phyloP scores from a whole-genome alignment of 2,888 invertebrate species.

The Drosophila mettleri region DNA sequence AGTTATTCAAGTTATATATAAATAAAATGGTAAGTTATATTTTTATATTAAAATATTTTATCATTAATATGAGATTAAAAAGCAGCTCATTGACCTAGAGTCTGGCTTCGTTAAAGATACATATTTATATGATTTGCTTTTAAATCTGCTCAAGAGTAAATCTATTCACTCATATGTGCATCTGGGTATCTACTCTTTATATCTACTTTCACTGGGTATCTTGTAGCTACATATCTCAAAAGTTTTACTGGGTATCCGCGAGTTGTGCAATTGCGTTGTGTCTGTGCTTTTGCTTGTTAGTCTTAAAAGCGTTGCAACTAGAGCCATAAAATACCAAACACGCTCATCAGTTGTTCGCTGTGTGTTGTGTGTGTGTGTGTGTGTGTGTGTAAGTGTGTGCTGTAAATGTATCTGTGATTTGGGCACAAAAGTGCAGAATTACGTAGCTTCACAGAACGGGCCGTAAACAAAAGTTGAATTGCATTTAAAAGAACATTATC shows the following conservation, averaged over 20 bases:
- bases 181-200: no score
- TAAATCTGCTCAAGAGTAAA: no score
- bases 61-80: no score
- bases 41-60: no score
- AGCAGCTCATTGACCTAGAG: no score
- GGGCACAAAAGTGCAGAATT: conserved; percentile 19
- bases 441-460: conserved; percentile 26
- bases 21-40: no score
- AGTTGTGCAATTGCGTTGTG: background rate
- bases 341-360: conserved; percentile 44
- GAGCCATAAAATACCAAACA: conserved; percentile 49
- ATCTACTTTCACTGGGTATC: background rate
- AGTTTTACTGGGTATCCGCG: conserved; percentile 5
- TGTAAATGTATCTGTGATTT: conserved; percentile 8
- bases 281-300: conserved; percentile 22
- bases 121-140: no score
- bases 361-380: conserved; percentile 16
- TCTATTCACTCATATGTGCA: no score
- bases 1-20: no score
- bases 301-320: conserved; percentile 40
- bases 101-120: no score
- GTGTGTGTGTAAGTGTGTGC: conserved; percentile 5
- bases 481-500: conserved; percentile 52
- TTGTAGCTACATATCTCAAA: background rate
- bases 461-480: conserved; percentile 40